Evolutionary conservation across 2,113 vertebrate species (phyloP).

Genomic region (Chaetorhynchus papuensis): DNA sequence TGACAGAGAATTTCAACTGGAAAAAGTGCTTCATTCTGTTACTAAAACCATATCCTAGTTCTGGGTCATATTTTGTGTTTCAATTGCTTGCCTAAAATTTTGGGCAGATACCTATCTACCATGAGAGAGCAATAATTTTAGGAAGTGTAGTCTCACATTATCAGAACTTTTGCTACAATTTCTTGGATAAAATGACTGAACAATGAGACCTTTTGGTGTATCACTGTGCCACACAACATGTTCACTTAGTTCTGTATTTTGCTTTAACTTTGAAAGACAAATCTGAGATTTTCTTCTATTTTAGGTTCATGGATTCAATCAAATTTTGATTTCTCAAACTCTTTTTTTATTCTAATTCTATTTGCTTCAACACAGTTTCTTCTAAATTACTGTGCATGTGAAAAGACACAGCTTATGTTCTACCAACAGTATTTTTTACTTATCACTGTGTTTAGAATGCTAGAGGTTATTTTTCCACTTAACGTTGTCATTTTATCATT

Average conservation of each 20-base stretch:
- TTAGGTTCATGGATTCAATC: background rate
- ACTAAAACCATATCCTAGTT: background rate
- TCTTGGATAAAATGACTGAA: background rate
- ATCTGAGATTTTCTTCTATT: background rate
- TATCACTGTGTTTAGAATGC: background rate
- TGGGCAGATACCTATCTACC: background rate
- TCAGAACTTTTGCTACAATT: background rate
- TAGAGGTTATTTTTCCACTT: background rate
- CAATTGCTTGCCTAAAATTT: background rate
- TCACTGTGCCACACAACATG: background rate
- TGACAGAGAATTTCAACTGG: background rate
- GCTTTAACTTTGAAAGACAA: background rate
- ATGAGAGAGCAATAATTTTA: background rate
- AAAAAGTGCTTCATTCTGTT: background rate
- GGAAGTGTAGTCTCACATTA: background rate
- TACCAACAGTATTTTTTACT: background rate
- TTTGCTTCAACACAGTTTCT: background rate
- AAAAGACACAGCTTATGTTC: background rate
- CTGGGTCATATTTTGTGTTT: background rate
- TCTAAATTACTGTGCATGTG: background rate
- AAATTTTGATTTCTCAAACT: background rate
- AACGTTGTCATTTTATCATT: background rate
- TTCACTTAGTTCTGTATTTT: background rate
- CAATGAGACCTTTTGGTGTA: background rate
- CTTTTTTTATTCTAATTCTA: background rate